A percentile compares a stretch with the other conserved stretches of the same genome.
Evolutionary conservation across 2,888 invertebrate species (phyloP).

Genomic region (Metallyticus violacea): DNA sequence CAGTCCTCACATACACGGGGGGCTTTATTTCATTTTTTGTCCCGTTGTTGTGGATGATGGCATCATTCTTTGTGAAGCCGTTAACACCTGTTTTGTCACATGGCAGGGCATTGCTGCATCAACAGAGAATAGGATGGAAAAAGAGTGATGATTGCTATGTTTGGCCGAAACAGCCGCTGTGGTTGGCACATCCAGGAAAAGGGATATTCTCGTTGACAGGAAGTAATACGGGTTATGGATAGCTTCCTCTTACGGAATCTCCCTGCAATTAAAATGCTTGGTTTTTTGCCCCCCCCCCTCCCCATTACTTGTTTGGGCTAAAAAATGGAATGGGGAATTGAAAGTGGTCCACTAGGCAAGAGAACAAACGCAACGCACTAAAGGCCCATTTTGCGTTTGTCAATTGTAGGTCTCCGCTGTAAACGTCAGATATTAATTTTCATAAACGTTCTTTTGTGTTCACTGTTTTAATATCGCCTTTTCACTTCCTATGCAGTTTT

Average conservation of each 20-base stretch:
- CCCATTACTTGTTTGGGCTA: neutral
- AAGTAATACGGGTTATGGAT: neutral
- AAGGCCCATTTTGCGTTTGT: neutral
- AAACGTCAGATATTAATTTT: neutral
- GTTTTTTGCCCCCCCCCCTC: neutral
- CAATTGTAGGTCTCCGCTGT: neutral
- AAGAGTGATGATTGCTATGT: neutral
- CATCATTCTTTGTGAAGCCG: constrained; percentile 3
- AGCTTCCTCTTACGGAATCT: neutral
- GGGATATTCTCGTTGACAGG: neutral
- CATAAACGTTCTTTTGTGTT: neutral
- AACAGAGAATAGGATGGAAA: neutral
- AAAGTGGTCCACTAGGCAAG: neutral
- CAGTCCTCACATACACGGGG: neutral
- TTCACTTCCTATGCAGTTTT: neutral
- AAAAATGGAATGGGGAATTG: neutral
- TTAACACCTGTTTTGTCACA: constrained; percentile 13
- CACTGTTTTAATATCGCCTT: neutral
- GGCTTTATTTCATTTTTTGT: neutral
- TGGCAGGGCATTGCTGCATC: neutral
- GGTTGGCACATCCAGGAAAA: neutral
- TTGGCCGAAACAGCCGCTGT: neutral
- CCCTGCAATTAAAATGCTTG: neutral
- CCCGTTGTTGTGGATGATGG: neutral
- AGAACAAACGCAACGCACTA: neutral